Evolutionary conservation across 2,797 vertebrate species (phyloP), one percentile per base, ranked within the genome.

Genomic region (Parotocinclus haroldoi): DNA sequence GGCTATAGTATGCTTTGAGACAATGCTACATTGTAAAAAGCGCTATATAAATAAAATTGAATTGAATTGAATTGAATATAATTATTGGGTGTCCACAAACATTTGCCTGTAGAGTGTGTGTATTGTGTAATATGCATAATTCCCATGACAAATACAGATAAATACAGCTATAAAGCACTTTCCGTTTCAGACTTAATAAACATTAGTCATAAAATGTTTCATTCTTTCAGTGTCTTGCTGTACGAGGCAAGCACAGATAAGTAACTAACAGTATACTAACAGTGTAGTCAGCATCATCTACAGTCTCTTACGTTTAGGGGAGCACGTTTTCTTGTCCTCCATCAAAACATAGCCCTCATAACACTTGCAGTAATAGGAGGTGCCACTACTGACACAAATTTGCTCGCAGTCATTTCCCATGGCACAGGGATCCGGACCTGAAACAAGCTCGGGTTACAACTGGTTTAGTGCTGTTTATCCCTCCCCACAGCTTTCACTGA

Each of bases 361-460:
- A 84, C 95, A 96, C 84, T 87, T 87, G 49, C 95, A 96, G 79
- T 88, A 84, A 75, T 82, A 92, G 76, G 84, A 89, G 53, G 84
- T 87, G 38, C 78, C 84, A 63, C 83, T 90, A 51, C 83, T 91
- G 85, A 95, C 79, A 6, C 93, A 96, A 69, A 91, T 74, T 80
- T 96, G 95, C 73, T 95, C 81, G 9, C 95, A 96, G 75, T 91
- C 84, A 0, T 96, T 89, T 83, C 88, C 89, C 39, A 82, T 80
- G n/a, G 85, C 82, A 73, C 95, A 96, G 67, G 82, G 64, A 46
- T 95, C 92, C 85, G 78, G 5, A 84, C 90, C 93, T 94, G 78
- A 71, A 82, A 85, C 69, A 73, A 84, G 42, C 52, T 73, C 44
- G 71, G 76, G 73, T 85, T 80, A 82, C 77, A 68, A 51, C 50